These are phyloP conservation scores for Aplochiton taeniatus DNA, from an alignment of 2,797 vertebrate genomes.

Conservation along the genomic window DNA sequence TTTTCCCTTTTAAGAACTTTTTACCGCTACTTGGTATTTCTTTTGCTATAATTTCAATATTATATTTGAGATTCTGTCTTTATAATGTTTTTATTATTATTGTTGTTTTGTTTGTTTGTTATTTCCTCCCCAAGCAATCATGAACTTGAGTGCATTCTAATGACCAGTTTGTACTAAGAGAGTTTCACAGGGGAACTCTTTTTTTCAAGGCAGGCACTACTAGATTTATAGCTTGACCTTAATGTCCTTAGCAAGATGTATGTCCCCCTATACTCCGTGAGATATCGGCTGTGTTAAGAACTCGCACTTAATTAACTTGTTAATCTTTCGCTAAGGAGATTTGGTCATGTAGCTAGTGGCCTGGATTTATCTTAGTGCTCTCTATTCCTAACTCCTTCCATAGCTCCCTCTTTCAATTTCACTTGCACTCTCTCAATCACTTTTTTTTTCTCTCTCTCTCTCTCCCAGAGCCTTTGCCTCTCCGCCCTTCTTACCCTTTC, in stretches of 20 bases:
- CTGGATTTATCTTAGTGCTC: background rate
- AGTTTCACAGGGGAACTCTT: no score
- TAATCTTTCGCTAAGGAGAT: conserved; percentile 8
- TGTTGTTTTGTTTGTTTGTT: no score
- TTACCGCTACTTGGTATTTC: no score
- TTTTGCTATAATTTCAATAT: no score
- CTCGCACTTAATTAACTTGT: conserved; percentile 6
- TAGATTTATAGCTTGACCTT: background rate
- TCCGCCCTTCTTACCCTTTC: conserved; percentile 1
- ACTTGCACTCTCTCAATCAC: background rate
- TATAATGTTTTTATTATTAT: no score
- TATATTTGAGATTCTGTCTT: no score
- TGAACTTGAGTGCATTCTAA: no score
- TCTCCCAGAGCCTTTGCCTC: conserved; percentile 1
- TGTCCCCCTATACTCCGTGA: conserved; percentile 4
- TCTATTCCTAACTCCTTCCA: background rate
- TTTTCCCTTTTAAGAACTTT: no score
- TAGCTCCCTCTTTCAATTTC: background rate
- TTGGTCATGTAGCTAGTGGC: background rate
- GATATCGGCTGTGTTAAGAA: conserved; percentile 2
- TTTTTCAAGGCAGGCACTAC: background rate
- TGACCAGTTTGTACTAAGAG: no score
- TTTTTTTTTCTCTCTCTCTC: background rate
- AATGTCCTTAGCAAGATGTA: background rate
- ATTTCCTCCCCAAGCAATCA: no score